Evolutionary conservation across 2,888 invertebrate species (phyloP), one percentile per base, ranked within the genome.

Genomic region (Hirtodrosophila alboralis): DNA sequence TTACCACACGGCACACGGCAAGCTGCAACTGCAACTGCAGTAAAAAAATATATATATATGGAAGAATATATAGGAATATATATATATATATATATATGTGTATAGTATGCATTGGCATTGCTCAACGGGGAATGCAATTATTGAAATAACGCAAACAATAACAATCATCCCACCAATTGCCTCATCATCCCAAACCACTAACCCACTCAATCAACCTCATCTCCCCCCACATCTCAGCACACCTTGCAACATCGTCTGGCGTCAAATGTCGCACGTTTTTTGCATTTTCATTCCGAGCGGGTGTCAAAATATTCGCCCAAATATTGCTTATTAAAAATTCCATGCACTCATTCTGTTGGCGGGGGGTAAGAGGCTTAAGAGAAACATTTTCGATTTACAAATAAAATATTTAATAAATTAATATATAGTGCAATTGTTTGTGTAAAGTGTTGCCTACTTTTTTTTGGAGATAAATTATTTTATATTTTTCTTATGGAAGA

Each of bases 271-370:
- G 83, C 87, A 87, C 88, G 69, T 57, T 69, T 49, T 73, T 62
- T 68, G 74, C 73, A 68, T 68, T 61, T 75, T 47, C 71, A 8
- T 8, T 23, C 23, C 8, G 8, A 6, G 65, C 74, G 79, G 84
- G 80, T 87, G 89, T 80, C 89, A 89, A 88, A 88, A 87, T 85
- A 80, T 78, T 75, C 79, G 74, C 65, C 57, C 59, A 58, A n/a
- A 52, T 60, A 41, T 43, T 40, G 59, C 76, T 85, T 83, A 85
- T 86, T 85, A 75, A 83, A 83, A 85, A 83, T 83, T 86, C 79
- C 84, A 68, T 57, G 51, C 43, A 48, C 21, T n/a, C 56, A 44
- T 2, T 16, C 16, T 12, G 10, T 13, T n/a, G 12, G 23, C 1
- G 9, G 14, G 13, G 10, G 8, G 23, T 4, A 14, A n/a, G n/a